A percentile compares a stretch with the other conserved stretches of the same genome.
Conservation (phyloP, 2,888 invertebrate species). For the Tenodera sinensis region DNA sequence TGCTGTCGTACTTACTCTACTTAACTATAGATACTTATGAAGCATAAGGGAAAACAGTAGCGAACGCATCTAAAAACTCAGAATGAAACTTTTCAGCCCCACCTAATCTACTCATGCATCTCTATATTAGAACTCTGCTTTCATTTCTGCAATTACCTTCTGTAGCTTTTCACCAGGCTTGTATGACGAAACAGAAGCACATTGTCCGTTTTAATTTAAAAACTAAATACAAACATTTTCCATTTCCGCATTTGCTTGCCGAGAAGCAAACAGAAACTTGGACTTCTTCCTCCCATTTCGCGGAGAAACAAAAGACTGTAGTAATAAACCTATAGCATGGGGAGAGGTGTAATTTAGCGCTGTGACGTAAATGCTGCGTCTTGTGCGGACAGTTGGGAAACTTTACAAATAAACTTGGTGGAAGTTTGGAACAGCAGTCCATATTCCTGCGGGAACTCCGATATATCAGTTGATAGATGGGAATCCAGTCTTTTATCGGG, state of each 20-base stretch:
- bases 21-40: no score
- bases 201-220: no score
- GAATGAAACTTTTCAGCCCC: no score
- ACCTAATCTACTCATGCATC: no score
- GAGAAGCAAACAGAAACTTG: not conserved
- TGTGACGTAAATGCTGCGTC: not conserved
- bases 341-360: not conserved
- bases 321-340: not conserved
- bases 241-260: not conserved
- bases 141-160: no score
- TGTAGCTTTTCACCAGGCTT: no score
- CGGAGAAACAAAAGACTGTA: not conserved
- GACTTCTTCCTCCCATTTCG: not conserved
- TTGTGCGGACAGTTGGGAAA: not conserved
- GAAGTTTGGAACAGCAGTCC: not conserved
- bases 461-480: not conserved
- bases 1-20: no score
- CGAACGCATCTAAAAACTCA: no score
- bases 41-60: no score
- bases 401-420: not conserved
- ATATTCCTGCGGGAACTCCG: not conserved
- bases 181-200: no score
- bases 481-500: not conserved
- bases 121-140: no score
- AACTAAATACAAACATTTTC: not conserved